Evolutionary conservation across 2,888 invertebrate species (phyloP), one percentile per base, ranked within the genome.

Genomic region (Mechanitis mazaeus): DNA sequence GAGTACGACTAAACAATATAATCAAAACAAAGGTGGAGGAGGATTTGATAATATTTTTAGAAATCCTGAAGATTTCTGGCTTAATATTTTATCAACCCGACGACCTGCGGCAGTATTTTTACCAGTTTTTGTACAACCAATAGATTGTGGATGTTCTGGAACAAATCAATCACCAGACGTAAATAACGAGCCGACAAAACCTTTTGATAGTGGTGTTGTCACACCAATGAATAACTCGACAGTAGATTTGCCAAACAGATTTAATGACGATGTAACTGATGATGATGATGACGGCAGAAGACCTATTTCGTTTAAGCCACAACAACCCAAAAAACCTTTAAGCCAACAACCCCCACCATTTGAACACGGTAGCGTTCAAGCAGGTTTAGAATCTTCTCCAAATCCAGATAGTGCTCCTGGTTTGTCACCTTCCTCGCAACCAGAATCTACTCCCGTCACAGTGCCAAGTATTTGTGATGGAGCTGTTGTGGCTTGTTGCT

Each of bases 401-500:
- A 53, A 12, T 7, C 20, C 62, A 6, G 54, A 54, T 20, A 50
- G 45, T 53, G 12, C 45, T 56, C 28, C 53, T 35, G 28, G 7
- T n/a, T 45, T 47, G 7, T 54, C 54, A 42, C 53, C 59, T 46
- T 38, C 47, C 0, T 2, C 59, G 2, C 11, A 31, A 3, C 31
- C 50, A 6, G 64, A 58, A 55, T 64, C 71, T 46, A 81, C 82
- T 0, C 76, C 72, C 45, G 62, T 67, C 0, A 50, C 42, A 42
- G 9, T 12, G 5, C 68, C 68, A 4, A 61, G 61, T 38, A 35
- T 64, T 6, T 87, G 88, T 64, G 87, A 87, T 61, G 74, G 75
- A 47, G 87, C 87, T 0, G 75, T 85, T 1, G 64, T 88, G 2
- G 77, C 76, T 38, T 88, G 88, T 67, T 88, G 88, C 64, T 84